Conservation (phyloP, 2,888 invertebrate species). For the Gastracanthus pulcherrimus region DNA sequence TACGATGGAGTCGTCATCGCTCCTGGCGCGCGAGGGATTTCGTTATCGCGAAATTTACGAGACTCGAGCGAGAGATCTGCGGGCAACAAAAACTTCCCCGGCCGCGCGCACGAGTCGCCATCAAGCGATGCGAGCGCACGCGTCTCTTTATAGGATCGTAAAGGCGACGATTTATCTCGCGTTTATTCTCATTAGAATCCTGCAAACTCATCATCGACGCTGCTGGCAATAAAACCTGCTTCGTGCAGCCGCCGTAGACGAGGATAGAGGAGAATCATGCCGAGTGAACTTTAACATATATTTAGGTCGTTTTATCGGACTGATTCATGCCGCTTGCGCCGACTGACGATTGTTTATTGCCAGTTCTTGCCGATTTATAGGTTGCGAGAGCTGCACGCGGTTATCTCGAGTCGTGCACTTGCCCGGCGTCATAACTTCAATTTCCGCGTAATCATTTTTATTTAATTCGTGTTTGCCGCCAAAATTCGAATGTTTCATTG, state of each 20-base stretch:
- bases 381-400: not conserved
- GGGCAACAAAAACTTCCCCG: conserved; percentile 29
- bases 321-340: not conserved
- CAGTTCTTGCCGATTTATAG: not conserved
- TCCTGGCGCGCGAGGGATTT: conserved; percentile 16
- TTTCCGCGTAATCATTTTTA: conserved; percentile 13
- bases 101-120: not conserved
- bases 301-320: conserved; percentile 16
- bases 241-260: not conserved
- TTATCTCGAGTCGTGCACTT: too few species aligned
- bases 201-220: conserved; percentile 26
- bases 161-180: conserved; percentile 53
- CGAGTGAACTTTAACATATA: too few species aligned
- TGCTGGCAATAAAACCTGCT: not conserved
- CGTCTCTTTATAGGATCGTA: conserved; percentile 44
- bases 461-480: conserved; percentile 4
- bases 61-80: not conserved
- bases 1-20: conserved; percentile 42
- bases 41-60: conserved; percentile 53
- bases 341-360: conserved; percentile 13
- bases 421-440: not conserved
- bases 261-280: not conserved
- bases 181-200: conserved; percentile 57
- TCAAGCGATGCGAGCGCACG: not conserved
- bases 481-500: conserved; percentile 5